Evolutionary conservation across 2,113 vertebrate species (phyloP).

Genomic region (Syngnathus typhle): DNA sequence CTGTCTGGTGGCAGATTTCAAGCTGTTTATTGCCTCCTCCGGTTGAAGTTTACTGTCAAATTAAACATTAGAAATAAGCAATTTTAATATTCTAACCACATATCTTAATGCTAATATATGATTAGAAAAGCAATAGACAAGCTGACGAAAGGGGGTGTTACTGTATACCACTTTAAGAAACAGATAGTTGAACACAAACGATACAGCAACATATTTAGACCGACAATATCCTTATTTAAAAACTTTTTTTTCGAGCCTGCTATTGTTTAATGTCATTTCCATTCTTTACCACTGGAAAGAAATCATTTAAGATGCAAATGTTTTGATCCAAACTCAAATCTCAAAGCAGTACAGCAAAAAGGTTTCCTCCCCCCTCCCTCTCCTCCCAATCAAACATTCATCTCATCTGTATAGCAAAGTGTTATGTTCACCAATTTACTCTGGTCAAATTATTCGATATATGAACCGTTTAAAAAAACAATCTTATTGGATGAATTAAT

Average conservation of each 20-base stretch:
- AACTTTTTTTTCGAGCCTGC: too few relatives aligned
- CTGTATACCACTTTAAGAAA: too few relatives aligned
- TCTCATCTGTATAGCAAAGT: slow-evolving; percentile 89
- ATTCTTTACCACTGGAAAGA: neutral
- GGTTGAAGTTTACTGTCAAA: neutral
- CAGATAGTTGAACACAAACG: neutral
- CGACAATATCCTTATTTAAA: neutral
- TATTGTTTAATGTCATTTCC: neutral
- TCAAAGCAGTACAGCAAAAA: neutral
- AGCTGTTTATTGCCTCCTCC: neutral
- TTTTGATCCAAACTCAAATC: neutral
- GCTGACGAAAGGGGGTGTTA: neutral
- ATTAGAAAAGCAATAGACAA: neutral
- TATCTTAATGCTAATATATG: neutral
- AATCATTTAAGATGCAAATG: neutral
- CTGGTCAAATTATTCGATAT: slow-evolving; percentile 95
- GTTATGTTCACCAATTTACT: slow-evolving; percentile 97
- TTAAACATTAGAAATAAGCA: neutral
- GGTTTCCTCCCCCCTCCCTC: slow-evolving; percentile 27
- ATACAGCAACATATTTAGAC: neutral
- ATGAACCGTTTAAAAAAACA: slow-evolving; percentile 92
- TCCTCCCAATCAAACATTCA: slow-evolving; percentile 87
- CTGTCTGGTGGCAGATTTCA: neutral
- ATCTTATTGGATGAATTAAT: slow-evolving; percentile 97
- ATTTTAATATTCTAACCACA: neutral